Base-by-base conservation (phyloP, 1,140 invertebrate genomes). In the Armadillidium nasatum region DNA sequence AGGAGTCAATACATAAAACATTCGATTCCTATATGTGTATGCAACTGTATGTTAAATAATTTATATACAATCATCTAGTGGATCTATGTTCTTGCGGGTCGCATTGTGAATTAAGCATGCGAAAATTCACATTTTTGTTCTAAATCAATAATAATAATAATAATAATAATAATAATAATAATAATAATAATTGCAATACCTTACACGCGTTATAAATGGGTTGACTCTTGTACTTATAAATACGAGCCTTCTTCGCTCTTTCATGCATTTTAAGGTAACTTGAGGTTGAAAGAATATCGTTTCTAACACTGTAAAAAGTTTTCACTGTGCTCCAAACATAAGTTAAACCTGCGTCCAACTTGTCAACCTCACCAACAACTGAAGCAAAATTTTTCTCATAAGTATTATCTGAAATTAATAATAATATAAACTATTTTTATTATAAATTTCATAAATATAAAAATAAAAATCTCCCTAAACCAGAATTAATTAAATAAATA, bases 131-230 rank as follows among this genome's bases (percentile, higher is more conserved):
- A 9, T 10, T 9, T 50, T n/a, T n/a, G n/a, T n/a, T n/a, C n/a
- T n/a, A n/a, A n/a, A n/a, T n/a, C n/a, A 33, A 33, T 33, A 33
- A 33, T 33, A 33, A 33, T 33, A 33, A 33, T 33, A 33, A 33
- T 33, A 33, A 33, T 33, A 33, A 33, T 33, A 33, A 33, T 33
- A 33, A 33, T 33, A 33, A 33, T 33, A 33, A 33, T 33, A 33
- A 33, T 33, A 33, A 33, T 33, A 33, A 33, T 33, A 33, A 6
- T 33, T 1, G 33, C 33, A 60, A 13, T 60, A 83, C 87, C 85
- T 90, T 89, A 68, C 91, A 89, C 0, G 88, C 87, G 81, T 89
- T 84, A 84, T 90, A 93, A 60, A 94, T 89, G 4, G 87, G 84
- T 80, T 85, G 81, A 81, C 88, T 92, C 70, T 88, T 87, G 82